Evolutionary conservation across 2,888 invertebrate genomes (phyloP).

Genomic region (Camptogramma bilineatum): DNA sequence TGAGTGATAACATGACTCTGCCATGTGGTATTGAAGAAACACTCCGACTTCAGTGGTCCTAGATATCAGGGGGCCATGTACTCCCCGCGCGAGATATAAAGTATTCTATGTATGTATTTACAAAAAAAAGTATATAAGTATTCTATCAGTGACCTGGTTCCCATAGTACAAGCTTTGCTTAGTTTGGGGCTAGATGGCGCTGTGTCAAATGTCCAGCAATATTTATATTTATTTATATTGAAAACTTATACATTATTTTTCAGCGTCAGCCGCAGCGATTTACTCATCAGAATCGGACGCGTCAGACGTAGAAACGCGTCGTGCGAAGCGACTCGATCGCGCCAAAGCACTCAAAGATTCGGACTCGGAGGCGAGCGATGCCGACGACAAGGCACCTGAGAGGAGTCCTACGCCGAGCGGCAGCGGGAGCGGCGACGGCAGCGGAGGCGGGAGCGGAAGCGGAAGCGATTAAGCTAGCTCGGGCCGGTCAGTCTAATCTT

Average conservation of each 20-base stretch:
- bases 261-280: slow-evolving; percentile 87
- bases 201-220: no score
- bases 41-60: no score
- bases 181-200: no score
- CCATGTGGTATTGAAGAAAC: no score
- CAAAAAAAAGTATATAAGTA: no score
- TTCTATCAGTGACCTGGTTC: no score
- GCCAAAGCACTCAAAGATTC: slow-evolving; percentile 93
- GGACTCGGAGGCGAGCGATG: slow-evolving; percentile 85
- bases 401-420: slow-evolving; percentile 44
- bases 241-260: neutral
- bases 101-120: no score
- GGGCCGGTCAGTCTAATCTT: neutral
- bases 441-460: slow-evolving; percentile 51
- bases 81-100: no score
- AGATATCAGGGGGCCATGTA: no score
- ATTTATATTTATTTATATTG: no score
- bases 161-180: no score
- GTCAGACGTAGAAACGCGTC: slow-evolving; percentile 91
- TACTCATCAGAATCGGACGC: slow-evolving; percentile 96
- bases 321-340: slow-evolving; percentile 90
- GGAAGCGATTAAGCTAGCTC: slow-evolving; percentile 30
- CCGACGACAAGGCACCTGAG: slow-evolving; percentile 51
- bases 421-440: slow-evolving; percentile 55
- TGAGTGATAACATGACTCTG: slow-evolving; percentile 35